Percentiles rank a stretch among this genome's conserved stretches.
phyloP scores from a whole-genome alignment of 2,888 invertebrate genomes.

The Drosophila dives region DNA sequence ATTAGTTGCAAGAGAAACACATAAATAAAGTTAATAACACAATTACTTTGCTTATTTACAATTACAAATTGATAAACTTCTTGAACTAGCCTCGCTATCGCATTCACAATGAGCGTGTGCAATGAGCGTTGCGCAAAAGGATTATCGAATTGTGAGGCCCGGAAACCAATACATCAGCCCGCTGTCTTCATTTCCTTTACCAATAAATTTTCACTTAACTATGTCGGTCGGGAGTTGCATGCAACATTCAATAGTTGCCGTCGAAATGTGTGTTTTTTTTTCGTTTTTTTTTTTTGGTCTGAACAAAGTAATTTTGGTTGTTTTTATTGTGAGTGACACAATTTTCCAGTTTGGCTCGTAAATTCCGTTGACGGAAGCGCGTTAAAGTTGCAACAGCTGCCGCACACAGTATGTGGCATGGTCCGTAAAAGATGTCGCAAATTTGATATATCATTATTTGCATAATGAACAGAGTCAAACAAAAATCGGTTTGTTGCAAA shows the following conservation, averaged over 20 bases:
- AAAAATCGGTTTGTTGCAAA: conserved; percentile 6
- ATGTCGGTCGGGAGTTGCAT: conserved; percentile 63
- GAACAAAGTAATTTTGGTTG: background rate
- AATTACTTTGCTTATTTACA: background rate
- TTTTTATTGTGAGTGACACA: conserved; percentile 63
- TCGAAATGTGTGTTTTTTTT: background rate
- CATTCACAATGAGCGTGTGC: background rate
- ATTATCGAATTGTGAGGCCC: conserved; percentile 70
- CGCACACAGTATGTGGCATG: conserved; percentile 31
- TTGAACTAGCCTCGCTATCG: conserved; percentile 15
- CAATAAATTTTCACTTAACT: conserved; percentile 77
- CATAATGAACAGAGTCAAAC: conserved; percentile 37
- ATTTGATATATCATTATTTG: conserved; percentile 60
- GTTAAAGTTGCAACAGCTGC: conserved; percentile 65
- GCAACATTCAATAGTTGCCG: conserved; percentile 45
- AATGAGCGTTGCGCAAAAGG: conserved; percentile 58
- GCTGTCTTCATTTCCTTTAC: conserved; percentile 71
- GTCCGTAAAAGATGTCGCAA: conserved; percentile 33
- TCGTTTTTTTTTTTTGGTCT: background rate
- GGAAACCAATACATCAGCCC: conserved; percentile 72
- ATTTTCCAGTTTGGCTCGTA: conserved; percentile 73
- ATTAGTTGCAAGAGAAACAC: background rate
- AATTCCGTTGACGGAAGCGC: conserved; percentile 76
- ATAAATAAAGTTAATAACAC: background rate
- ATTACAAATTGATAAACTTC: background rate